These are phyloP conservation scores for Meganola albula DNA, from an alignment of 2,888 invertebrate genomes.

Conservation along the genomic window DNA sequence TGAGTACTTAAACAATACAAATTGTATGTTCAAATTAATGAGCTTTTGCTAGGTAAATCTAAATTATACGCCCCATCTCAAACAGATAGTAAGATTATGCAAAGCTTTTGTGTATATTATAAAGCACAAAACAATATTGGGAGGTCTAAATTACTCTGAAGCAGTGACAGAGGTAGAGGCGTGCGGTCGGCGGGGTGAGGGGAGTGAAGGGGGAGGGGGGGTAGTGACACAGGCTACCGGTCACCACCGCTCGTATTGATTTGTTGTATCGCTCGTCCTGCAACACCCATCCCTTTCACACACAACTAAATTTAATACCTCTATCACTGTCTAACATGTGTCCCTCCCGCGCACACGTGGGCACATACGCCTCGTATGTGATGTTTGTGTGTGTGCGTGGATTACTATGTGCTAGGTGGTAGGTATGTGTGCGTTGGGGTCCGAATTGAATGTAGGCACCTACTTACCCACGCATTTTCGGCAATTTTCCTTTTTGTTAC, in stretches of 20 bases:
- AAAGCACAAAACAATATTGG: constrained; percentile 40
- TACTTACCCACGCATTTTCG: constrained; percentile 63
- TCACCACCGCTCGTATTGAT: constrained; percentile 79
- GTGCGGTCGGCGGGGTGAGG: constrained; percentile 60
- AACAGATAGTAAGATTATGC: no score
- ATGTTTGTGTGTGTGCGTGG: constrained; percentile 38
- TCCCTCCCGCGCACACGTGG: constrained; percentile 61
- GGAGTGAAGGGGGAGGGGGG: constrained; percentile 40
- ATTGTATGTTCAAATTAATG: no score
- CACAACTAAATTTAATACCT: constrained; percentile 34
- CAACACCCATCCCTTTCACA: constrained; percentile 61
- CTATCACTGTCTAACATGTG: constrained; percentile 49
- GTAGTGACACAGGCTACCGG: constrained; percentile 78
- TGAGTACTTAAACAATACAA: no score
- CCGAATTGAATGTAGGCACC: constrained; percentile 66
- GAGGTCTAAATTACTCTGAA: constrained; percentile 62
- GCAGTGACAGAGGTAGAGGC: constrained; percentile 72
- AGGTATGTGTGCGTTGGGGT: constrained; percentile 65
- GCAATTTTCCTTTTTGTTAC: constrained; percentile 44
- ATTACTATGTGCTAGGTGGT: constrained; percentile 47
- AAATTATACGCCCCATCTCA: no score
- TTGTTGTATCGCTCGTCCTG: constrained; percentile 79
- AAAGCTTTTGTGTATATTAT: no score
- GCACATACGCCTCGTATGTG: constrained; percentile 57
- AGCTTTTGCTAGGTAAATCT: no score